These are phyloP conservation scores for Streptopelia turtur DNA, from an alignment of 2,797 vertebrate species.

Conservation along the genomic window DNA sequence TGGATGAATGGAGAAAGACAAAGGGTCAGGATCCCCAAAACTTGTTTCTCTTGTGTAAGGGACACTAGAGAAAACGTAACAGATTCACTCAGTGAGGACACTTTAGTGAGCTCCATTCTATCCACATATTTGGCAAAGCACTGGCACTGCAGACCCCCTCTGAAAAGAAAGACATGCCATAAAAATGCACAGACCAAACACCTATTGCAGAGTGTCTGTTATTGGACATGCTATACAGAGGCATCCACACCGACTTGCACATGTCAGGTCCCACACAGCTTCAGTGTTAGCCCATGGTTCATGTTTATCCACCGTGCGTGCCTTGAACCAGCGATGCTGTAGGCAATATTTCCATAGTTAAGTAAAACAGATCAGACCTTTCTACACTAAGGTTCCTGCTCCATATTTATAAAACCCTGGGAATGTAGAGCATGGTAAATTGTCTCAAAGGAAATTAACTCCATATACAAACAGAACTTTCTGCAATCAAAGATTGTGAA, in stretches of 20 bases:
- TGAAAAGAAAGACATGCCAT: background rate
- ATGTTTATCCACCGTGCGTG: background rate
- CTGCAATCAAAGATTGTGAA: background rate
- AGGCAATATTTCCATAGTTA: background rate
- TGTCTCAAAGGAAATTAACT: background rate
- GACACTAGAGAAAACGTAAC: background rate
- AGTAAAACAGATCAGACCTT: background rate
- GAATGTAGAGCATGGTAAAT: background rate
- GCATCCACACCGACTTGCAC: background rate
- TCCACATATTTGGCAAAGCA: background rate
- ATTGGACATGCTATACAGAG: background rate
- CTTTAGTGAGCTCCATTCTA: background rate
- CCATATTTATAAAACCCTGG: background rate
- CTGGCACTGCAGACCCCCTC: background rate
- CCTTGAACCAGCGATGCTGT: background rate
- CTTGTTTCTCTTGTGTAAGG: background rate
- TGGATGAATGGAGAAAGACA: background rate
- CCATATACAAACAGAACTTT: background rate
- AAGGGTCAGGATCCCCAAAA: background rate
- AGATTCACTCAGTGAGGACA: background rate
- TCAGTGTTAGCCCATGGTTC: background rate
- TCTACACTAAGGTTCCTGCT: background rate
- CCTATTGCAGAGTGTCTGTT: background rate
- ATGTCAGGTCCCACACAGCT: background rate
- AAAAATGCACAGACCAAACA: background rate